Conservation (phyloP, 2,113 vertebrate species). For the Pelecanoides urinatrix region DNA sequence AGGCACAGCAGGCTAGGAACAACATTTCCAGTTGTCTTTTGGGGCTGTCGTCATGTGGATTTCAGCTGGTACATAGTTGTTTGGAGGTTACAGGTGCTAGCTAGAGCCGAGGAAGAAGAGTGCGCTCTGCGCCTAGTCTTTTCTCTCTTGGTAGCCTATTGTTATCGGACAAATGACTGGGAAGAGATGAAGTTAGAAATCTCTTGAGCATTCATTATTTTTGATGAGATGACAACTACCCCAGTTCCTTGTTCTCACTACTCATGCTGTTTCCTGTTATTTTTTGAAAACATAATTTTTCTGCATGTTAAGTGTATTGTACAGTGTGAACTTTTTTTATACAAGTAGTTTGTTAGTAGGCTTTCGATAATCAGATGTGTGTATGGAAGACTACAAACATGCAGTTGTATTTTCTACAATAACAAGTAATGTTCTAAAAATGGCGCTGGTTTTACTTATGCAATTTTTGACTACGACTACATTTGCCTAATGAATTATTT, state of each 20-base stretch:
- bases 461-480: background rate
- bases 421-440: background rate
- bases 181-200: conserved; percentile 72
- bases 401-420: background rate
- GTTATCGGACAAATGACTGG: conserved; percentile 71
- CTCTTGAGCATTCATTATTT: conserved; percentile 86
- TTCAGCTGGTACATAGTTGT: conserved; percentile 73
- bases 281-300: conserved; percentile 57
- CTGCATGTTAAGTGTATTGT: conserved; percentile 49
- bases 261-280: conserved; percentile 61
- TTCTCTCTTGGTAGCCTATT: conserved; percentile 64
- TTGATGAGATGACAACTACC: conserved; percentile 81
- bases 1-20: conserved; percentile 77
- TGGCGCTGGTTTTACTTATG: fast-evolving
- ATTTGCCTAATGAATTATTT: conserved; percentile 42
- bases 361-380: background rate
- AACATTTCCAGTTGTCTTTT: conserved; percentile 78
- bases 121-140: background rate
- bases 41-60: conserved; percentile 70
- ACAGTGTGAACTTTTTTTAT: conserved; percentile 31
- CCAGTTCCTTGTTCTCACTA: conserved; percentile 58
- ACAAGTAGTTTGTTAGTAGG: background rate
- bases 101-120: conserved; percentile 64
- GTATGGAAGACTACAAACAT: background rate
- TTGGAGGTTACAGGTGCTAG: conserved; percentile 80